Conservation (phyloP, 2,113 vertebrate species). For the Mobula birostris region DNA sequence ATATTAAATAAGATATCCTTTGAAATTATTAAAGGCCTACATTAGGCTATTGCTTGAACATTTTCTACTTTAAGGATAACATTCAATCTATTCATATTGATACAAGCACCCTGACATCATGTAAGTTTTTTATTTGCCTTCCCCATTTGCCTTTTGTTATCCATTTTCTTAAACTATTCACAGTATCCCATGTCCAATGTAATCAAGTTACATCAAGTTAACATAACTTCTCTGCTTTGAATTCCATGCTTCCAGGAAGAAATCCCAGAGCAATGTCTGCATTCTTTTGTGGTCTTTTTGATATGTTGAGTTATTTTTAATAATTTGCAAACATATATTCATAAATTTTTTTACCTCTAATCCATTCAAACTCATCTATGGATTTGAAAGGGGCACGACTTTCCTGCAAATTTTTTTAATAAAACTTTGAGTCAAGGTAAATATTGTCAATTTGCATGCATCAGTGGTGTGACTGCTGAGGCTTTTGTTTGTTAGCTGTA, state of each 20-base stretch:
- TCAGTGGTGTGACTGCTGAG: neutral
- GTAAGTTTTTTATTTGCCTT: no score
- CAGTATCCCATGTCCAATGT: no score
- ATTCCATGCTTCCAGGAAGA: neutral
- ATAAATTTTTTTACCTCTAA: neutral
- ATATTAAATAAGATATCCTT: neutral
- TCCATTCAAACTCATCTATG: neutral
- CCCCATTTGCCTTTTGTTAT: no score
- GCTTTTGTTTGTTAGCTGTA: neutral
- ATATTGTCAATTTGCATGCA: neutral
- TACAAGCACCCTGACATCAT: no score
- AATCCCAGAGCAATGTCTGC: neutral
- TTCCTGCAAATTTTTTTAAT: neutral
- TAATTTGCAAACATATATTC: neutral
- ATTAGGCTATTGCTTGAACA: no score
- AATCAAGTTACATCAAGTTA: neutral
- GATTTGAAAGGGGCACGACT: neutral
- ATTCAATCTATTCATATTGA: no score
- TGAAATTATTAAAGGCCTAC: neutral
- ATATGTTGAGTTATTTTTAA: neutral
- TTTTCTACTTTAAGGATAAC: no score
- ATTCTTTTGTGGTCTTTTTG: neutral
- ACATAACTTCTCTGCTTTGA: neutral
- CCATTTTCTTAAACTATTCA: no score
- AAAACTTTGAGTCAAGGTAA: neutral